These are phyloP conservation scores for Onychomys leucogaster DNA, from an alignment of 2,797 vertebrate species.

Conservation along the genomic window DNA sequence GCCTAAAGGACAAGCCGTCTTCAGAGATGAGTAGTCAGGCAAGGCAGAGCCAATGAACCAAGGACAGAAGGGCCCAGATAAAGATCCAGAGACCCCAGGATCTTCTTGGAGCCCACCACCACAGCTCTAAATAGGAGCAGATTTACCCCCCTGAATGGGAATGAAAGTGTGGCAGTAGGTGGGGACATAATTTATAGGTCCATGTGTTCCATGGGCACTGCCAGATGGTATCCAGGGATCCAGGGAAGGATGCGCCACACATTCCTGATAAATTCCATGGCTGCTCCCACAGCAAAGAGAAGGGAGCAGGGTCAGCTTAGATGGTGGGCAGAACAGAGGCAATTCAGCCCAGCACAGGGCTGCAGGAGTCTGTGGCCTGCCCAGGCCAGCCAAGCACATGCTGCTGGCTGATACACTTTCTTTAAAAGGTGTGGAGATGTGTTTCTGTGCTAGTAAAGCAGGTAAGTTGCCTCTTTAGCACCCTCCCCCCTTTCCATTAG, in stretches of 20 bases:
- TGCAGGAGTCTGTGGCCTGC: neutral
- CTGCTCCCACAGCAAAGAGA: neutral
- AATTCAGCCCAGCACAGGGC: neutral
- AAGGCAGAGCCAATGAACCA: neutral
- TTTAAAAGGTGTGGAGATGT: neutral
- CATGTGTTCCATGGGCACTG: neutral
- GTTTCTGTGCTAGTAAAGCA: neutral
- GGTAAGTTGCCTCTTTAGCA: neutral
- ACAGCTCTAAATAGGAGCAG: neutral
- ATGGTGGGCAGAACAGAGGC: neutral
- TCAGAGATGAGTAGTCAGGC: neutral
- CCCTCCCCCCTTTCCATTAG: neutral
- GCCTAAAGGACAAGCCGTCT: neutral
- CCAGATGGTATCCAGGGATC: constrained; percentile 44
- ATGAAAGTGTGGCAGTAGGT: neutral
- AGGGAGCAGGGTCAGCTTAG: neutral
- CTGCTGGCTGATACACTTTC: neutral
- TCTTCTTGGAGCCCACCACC: neutral
- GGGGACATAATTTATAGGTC: constrained; percentile 8
- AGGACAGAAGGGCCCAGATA: neutral
- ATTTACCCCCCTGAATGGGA: neutral
- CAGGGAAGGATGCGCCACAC: neutral
- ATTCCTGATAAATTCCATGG: constrained; percentile 62
- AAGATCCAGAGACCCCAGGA: neutral
- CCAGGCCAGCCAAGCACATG: neutral